Percentiles rank a stretch among this genome's conserved stretches.
Conservation (phyloP, 2,888 invertebrate genomes). For the Orthonychiurus folsomi region DNA sequence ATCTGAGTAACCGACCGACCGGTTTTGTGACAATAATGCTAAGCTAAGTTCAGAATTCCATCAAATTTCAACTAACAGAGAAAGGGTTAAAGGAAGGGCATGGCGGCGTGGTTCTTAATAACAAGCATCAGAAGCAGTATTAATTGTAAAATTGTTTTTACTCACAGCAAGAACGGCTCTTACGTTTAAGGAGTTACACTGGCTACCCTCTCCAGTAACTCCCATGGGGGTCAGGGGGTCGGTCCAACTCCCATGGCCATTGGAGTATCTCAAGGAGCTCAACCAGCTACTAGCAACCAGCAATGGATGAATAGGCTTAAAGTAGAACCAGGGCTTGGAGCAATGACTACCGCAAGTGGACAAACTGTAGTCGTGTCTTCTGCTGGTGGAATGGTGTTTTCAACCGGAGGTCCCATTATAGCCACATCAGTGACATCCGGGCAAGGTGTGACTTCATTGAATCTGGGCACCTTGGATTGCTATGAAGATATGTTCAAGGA, state of each 20-base stretch:
- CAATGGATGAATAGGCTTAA: slow-evolving; percentile 36
- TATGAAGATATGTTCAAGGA: slow-evolving; percentile 84
- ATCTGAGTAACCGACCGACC: neutral
- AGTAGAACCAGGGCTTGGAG: slow-evolving; percentile 25
- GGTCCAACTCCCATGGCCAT: slow-evolving; percentile 7
- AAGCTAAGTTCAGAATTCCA: neutral
- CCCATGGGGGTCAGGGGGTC: neutral
- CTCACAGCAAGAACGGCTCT: neutral
- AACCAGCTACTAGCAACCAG: too few relatives aligned
- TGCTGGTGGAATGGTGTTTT: slow-evolving; percentile 7
- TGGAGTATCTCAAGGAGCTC: slow-evolving; percentile 15
- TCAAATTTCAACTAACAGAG: too few relatives aligned
- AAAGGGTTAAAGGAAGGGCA: too few relatives aligned
- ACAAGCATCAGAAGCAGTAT: too few relatives aligned
- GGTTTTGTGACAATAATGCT: neutral
- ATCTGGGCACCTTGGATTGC: slow-evolving; percentile 26
- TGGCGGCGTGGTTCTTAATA: too few relatives aligned
- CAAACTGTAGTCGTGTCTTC: neutral
- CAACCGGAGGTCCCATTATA: neutral
- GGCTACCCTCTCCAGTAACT: neutral
- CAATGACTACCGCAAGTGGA: slow-evolving; percentile 2
- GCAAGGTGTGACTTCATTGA: neutral
- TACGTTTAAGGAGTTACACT: neutral
- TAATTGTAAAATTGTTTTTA: neutral
- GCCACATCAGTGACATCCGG: neutral